phyloP scores from a whole-genome alignment of 2,113 vertebrate genomes.

The Pterocles burchelli region DNA sequence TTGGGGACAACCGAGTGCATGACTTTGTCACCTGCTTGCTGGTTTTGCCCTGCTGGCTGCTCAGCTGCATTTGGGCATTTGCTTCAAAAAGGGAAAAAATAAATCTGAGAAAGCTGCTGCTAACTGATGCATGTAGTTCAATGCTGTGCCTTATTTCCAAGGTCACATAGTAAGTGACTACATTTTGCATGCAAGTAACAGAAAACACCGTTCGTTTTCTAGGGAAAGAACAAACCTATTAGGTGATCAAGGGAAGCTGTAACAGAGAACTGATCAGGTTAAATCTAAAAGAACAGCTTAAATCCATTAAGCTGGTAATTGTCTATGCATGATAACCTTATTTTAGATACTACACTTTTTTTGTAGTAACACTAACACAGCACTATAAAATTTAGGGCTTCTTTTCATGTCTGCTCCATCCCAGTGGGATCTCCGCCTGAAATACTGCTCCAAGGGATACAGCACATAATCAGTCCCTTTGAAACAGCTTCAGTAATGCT shows the following conservation, averaged over 20 bases:
- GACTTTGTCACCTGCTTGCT: not conserved
- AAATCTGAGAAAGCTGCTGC: not conserved
- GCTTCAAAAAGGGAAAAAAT: not conserved
- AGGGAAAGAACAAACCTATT: not conserved
- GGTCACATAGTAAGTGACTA: not conserved
- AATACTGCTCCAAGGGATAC: slow-evolving; percentile 45
- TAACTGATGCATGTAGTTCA: not conserved
- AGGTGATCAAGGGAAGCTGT: not conserved
- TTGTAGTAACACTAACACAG: slow-evolving; percentile 37
- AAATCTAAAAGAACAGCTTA: slow-evolving; percentile 20
- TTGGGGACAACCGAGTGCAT: not conserved
- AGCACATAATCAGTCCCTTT: slow-evolving; percentile 60
- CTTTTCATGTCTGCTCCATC: slow-evolving; percentile 50
- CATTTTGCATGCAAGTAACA: not conserved
- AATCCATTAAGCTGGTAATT: slow-evolving; percentile 42
- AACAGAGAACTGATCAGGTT: not conserved
- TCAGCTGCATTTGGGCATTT: not conserved
- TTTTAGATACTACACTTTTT: slow-evolving; percentile 7
- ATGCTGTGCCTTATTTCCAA: not conserved
- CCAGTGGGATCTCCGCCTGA: slow-evolving; percentile 25
- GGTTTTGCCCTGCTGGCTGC: not conserved
- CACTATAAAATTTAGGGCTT: slow-evolving; percentile 44
- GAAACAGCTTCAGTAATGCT: slow-evolving; percentile 47
- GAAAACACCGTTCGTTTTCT: not conserved
- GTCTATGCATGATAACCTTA: not conserved